A percentile compares a stretch with the other conserved stretches of the same genome.
These are phyloP conservation scores for Ptiloglossa arizonensis DNA, from an alignment of 1,140 invertebrate species.

Conservation along the genomic window DNA sequence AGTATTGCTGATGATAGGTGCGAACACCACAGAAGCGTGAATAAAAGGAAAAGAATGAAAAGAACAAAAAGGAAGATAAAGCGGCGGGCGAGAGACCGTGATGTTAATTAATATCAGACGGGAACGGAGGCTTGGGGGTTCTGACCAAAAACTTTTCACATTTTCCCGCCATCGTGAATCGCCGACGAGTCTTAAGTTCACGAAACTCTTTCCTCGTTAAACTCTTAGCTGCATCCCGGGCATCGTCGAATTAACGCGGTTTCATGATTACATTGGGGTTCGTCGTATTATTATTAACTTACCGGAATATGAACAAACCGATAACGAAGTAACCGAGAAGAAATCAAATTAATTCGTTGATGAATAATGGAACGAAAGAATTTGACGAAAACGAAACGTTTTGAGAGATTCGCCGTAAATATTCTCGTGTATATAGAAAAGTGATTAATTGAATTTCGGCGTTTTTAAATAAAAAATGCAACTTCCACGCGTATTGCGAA, in stretches of 20 bases:
- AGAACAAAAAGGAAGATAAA: slow-evolving; percentile 29
- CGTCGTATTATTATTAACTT: slow-evolving; percentile 61
- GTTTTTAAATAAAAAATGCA: too few species aligned
- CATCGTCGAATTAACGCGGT: slow-evolving; percentile 59
- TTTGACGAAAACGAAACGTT: too few species aligned
- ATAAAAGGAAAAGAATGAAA: slow-evolving; percentile 39
- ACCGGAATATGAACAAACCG: slow-evolving; percentile 18
- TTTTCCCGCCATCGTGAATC: slow-evolving; percentile 57
- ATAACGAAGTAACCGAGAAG: not conserved
- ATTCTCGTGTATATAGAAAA: too few species aligned
- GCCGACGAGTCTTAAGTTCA: slow-evolving; percentile 47
- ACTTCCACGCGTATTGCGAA: too few species aligned
- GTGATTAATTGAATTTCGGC: too few species aligned
- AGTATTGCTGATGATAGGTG: slow-evolving; percentile 40
- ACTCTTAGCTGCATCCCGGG: slow-evolving; percentile 49
- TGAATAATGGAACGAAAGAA: slow-evolving; percentile 10
- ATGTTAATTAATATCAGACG: slow-evolving; percentile 64
- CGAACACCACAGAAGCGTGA: slow-evolving; percentile 11
- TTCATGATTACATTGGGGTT: slow-evolving; percentile 58
- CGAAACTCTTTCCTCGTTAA: slow-evolving; percentile 50
- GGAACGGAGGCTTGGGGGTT: not conserved
- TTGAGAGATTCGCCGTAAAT: too few species aligned
- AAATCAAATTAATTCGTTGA: slow-evolving; percentile 52
- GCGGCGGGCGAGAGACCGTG: slow-evolving; percentile 25
- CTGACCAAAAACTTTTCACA: slow-evolving; percentile 60